These are phyloP conservation scores for Lissonota sp. DNA, from an alignment of 2,888 invertebrate species.

Conservation along the genomic window DNA sequence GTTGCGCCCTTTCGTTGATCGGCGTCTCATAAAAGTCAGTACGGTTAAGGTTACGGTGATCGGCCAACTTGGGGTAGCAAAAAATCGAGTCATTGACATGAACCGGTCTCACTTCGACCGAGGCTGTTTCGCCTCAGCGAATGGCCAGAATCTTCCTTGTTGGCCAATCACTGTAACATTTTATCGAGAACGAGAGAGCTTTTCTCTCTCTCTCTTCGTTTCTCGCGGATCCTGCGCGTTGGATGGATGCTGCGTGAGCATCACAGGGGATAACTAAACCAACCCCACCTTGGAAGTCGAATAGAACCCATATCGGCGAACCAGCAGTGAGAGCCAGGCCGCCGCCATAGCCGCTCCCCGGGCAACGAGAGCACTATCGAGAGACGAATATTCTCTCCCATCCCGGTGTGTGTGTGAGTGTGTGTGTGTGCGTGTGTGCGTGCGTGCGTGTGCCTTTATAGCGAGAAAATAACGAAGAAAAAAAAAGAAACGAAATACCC, in stretches of 20 bases:
- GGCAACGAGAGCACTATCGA: constrained; percentile 61
- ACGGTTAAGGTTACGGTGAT: background rate
- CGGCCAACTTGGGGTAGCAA: background rate
- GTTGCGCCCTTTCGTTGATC: too few relatives aligned
- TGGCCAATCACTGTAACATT: constrained; percentile 16
- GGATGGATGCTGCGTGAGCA: constrained; percentile 79
- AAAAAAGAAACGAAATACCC: background rate
- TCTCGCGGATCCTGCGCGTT: constrained; percentile 79
- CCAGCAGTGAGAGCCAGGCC: constrained; percentile 83
- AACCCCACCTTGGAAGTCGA: constrained; percentile 65
- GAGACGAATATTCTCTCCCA: constrained; percentile 60
- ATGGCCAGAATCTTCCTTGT: too few relatives aligned
- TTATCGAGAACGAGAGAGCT: too few relatives aligned
- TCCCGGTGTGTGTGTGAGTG: constrained; percentile 42
- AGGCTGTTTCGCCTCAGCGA: background rate
- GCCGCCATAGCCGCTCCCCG: constrained; percentile 84
- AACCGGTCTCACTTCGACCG: background rate
- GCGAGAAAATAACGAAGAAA: constrained; percentile 26
- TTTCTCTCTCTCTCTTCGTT: constrained; percentile 38
- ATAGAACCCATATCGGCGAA: constrained; percentile 65
- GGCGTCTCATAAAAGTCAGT: too few relatives aligned
- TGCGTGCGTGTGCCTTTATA: constrained; percentile 37
- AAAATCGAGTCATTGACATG: background rate
- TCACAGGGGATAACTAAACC: constrained; percentile 10
- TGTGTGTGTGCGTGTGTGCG: background rate